These are phyloP conservation scores for Albula goreensis DNA, from an alignment of 2,113 vertebrate species.

Conservation along the genomic window DNA sequence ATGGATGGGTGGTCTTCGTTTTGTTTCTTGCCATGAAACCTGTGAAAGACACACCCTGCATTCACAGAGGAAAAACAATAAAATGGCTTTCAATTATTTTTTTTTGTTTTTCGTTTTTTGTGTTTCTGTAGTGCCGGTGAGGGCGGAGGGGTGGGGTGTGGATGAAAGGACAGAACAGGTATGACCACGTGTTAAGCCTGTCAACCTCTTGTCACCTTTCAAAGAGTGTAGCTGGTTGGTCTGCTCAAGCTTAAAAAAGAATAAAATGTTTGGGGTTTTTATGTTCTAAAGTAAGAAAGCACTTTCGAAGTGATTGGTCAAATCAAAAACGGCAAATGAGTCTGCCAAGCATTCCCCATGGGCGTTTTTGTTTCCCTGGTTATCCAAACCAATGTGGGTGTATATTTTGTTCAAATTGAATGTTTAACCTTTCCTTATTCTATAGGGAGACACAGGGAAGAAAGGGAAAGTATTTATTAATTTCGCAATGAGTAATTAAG, in stretches of 20 bases:
- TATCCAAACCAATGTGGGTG: background rate
- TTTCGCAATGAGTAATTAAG: no score
- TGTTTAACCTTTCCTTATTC: background rate
- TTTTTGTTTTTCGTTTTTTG: no score
- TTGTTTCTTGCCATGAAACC: conserved; percentile 10
- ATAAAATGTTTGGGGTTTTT: background rate
- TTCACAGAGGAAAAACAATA: conserved; percentile 3
- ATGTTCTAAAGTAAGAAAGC: no score
- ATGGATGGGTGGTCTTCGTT: background rate
- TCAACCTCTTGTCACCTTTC: background rate
- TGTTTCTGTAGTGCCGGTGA: no score
- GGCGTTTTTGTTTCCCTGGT: background rate
- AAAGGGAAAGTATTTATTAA: no score
- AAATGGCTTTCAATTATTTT: background rate
- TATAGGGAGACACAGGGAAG: background rate
- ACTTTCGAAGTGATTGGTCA: background rate
- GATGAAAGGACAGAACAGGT: no score
- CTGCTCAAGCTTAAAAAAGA: background rate
- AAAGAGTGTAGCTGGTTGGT: background rate
- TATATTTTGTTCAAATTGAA: background rate
- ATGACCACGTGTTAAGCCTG: no score
- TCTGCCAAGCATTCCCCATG: background rate
- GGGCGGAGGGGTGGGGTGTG: background rate
- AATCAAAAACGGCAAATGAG: background rate
- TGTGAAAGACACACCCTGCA: conserved; percentile 8